phyloP scores from a whole-genome alignment of 2,113 vertebrate species.

The Mellivora capensis region DNA sequence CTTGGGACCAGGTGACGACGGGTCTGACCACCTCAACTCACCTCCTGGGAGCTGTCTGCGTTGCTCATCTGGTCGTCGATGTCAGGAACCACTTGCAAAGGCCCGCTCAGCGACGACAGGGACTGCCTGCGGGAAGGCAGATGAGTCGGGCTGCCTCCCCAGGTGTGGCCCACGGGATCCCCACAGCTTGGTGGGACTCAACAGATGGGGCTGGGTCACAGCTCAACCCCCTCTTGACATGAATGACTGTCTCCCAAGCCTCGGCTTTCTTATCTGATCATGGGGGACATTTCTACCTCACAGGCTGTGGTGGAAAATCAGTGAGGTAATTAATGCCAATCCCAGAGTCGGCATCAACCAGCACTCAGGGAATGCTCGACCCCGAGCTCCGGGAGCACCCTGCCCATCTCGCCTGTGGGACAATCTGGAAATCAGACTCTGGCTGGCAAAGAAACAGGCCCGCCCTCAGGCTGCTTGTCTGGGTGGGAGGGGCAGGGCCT shows the following conservation, averaged over 20 bases:
- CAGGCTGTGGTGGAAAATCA: not conserved
- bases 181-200: not conserved
- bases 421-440: not conserved
- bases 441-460: not conserved
- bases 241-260: not conserved
- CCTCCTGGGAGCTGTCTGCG: constrained; percentile 94
- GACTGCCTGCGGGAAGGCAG: constrained; percentile 89
- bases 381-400: not conserved
- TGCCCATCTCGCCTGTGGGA: not conserved
- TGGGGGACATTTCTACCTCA: not conserved
- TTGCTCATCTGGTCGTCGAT: constrained; percentile 96
- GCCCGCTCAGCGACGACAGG: constrained; percentile 94
- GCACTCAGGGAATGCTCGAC: rapidly evolving
- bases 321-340: not conserved
- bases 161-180: not conserved
- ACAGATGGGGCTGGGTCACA: not conserved
- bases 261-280: not conserved
- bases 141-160: not conserved
- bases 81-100: constrained; percentile 97
- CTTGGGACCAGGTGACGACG: not conserved
- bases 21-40: constrained; percentile 66
- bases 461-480: not conserved
- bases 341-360: not conserved
- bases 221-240: not conserved
- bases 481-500: not conserved